Evolutionary conservation across 2,797 vertebrate species (phyloP).

Genomic region (Anguilla pacifica): DNA sequence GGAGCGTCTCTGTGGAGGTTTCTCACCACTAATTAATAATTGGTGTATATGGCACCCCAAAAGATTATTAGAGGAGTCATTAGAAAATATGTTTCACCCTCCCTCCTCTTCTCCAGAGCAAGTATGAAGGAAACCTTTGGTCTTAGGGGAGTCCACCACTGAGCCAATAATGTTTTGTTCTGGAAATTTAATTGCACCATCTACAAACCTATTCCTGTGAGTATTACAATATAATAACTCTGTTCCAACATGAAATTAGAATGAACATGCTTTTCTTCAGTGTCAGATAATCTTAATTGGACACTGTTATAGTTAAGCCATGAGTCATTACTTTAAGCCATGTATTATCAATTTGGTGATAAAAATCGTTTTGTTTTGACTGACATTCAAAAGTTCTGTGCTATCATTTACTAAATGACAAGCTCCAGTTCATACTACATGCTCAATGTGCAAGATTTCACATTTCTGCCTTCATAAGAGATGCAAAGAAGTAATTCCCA

Average conservation of each 20-base stretch:
- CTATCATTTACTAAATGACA: slow-evolving; percentile 29
- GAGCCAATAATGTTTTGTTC: slow-evolving; percentile 69
- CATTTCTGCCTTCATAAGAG: slow-evolving; percentile 17
- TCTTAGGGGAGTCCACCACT: slow-evolving; percentile 58
- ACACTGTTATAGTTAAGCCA: slow-evolving; percentile 59
- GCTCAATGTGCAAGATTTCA: slow-evolving; percentile 17
- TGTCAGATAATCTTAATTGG: slow-evolving; percentile 64
- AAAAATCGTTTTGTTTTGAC: slow-evolving; percentile 61
- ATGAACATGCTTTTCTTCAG: slow-evolving; percentile 53
- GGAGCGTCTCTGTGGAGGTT: slow-evolving; percentile 58
- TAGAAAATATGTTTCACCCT: slow-evolving; percentile 57
- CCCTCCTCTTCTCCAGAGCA: slow-evolving; percentile 51
- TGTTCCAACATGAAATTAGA: slow-evolving; percentile 73
- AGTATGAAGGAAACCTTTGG: slow-evolving; percentile 54
- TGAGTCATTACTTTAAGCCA: slow-evolving; percentile 58
- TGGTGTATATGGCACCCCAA: slow-evolving; percentile 60
- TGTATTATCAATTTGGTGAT: slow-evolving; percentile 63
- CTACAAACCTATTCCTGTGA: slow-evolving; percentile 71
- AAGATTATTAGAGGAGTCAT: slow-evolving; percentile 73
- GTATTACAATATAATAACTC: slow-evolving; percentile 75
- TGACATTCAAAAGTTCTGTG: slow-evolving; percentile 63
- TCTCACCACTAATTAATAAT: slow-evolving; percentile 73
- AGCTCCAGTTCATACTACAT: neutral
- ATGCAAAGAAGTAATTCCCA: too few species aligned
- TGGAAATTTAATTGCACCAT: slow-evolving; percentile 77